A percentile compares a stretch with the other conserved stretches of the same genome.
These are phyloP conservation scores for Phragmatobia fuliginosa DNA, from an alignment of 2,888 invertebrate species.

Conservation along the genomic window DNA sequence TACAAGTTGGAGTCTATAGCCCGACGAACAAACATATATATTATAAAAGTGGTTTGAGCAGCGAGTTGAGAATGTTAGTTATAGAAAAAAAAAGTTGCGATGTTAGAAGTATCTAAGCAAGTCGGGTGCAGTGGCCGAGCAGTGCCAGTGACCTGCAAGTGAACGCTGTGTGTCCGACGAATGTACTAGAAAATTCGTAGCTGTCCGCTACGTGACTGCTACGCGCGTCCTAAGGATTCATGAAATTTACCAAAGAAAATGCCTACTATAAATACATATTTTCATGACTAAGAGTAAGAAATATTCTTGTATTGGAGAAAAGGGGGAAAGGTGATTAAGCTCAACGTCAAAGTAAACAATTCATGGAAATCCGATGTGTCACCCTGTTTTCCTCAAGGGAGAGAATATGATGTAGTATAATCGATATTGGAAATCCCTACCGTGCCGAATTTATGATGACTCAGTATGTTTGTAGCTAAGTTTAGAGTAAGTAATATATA, in stretches of 20 bases:
- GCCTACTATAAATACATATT: neutral
- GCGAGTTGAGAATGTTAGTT: conserved; percentile 77
- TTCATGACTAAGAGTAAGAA: conserved; percentile 9
- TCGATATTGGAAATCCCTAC: conserved; percentile 69
- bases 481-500: neutral
- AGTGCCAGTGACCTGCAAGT: conserved; percentile 82
- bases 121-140: conserved; percentile 82
- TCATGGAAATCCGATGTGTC: conserved; percentile 49
- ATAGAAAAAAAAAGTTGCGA: conserved; percentile 81
- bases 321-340: neutral
- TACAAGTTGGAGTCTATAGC: conserved; percentile 29
- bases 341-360: conserved; percentile 16
- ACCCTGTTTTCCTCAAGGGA: conserved; percentile 51
- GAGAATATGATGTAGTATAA: conserved; percentile 63
- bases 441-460: conserved; percentile 40
- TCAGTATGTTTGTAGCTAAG: conserved; percentile 24
- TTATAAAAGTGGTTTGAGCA: conserved; percentile 62
- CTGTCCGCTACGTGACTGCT: conserved; percentile 66
- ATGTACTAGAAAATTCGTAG: conserved; percentile 67
- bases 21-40: conserved; percentile 25
- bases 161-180: conserved; percentile 54
- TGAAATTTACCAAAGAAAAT: conserved; percentile 22
- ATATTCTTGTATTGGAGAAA: neutral
- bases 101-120: conserved; percentile 85
- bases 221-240: conserved; percentile 31